Percentiles rank a stretch among this genome's conserved stretches.
Evolutionary conservation across 2,113 vertebrate species (phyloP).

Genomic region (Chroicocephalus ridibundus): DNA sequence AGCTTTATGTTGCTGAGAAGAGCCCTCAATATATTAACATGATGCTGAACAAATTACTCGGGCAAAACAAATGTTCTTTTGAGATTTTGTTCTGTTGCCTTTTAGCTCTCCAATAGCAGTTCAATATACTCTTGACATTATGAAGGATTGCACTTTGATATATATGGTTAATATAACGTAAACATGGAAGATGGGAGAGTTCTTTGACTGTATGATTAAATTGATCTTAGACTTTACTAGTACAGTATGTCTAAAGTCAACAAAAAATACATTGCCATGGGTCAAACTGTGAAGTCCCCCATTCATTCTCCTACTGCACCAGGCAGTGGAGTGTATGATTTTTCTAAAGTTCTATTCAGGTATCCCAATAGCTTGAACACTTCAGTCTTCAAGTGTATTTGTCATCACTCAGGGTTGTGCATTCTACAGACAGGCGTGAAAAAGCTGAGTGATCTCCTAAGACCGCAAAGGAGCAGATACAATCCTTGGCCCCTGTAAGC

Average conservation of each 20-base stretch:
- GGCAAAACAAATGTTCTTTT: background rate
- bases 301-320: background rate
- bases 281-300: background rate
- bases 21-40: background rate
- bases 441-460: background rate
- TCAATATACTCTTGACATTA: background rate
- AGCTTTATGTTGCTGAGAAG: background rate
- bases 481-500: background rate
- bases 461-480: background rate
- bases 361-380: background rate
- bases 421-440: background rate
- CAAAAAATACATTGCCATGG: background rate
- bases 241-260: background rate
- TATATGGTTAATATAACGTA: background rate
- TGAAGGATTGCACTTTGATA: background rate
- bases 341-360: background rate
- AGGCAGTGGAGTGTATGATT: background rate
- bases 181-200: background rate
- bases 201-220: background rate
- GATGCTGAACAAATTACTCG: background rate
- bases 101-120: background rate
- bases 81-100: conserved; percentile 6
- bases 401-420: background rate
- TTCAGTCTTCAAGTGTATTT: background rate
- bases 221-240: background rate